Conservation (phyloP, 2,888 invertebrate species). For the Allolobophora icterica region DNA sequence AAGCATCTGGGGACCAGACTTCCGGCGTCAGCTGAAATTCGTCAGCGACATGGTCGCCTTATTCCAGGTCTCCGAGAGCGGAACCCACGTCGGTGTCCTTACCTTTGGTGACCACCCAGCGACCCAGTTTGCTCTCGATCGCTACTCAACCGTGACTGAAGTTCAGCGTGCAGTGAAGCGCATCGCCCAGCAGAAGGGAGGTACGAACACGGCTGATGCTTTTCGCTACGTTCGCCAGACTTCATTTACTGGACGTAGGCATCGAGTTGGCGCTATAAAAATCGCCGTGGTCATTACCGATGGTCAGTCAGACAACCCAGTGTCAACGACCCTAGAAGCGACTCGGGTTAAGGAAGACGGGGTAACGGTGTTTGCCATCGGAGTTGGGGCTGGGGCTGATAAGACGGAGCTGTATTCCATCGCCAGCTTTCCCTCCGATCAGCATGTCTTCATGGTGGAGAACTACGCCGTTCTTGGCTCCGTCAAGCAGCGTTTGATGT, state of each 20-base stretch:
- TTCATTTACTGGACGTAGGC: not conserved
- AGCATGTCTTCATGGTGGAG: constrained; percentile 56
- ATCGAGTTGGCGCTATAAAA: not conserved
- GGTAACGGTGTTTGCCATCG: not conserved
- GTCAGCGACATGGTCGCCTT: constrained; percentile 37
- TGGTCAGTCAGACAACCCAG: not conserved
- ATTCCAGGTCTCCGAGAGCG: constrained; percentile 42
- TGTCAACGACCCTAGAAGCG: not conserved
- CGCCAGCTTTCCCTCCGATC: constrained; percentile 50
- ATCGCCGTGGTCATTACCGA: not conserved
- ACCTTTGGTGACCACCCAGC: constrained; percentile 43
- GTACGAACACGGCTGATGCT: constrained; percentile 32
- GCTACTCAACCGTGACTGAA: constrained; percentile 49
- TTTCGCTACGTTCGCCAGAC: not conserved
- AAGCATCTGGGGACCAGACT: constrained; percentile 40
- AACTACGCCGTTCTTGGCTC: constrained; percentile 54
- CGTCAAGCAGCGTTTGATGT: constrained; percentile 54
- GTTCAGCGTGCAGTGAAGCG: constrained; percentile 50
- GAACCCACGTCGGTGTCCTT: constrained; percentile 42
- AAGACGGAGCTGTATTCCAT: not conserved
- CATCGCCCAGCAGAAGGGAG: not conserved
- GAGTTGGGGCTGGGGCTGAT: not conserved
- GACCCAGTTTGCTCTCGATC: constrained; percentile 55
- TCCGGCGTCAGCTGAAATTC: constrained; percentile 41
- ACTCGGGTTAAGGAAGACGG: not conserved